Base-by-base conservation (phyloP, 2,888 invertebrate genomes). In the Drosophila merina region DNA sequence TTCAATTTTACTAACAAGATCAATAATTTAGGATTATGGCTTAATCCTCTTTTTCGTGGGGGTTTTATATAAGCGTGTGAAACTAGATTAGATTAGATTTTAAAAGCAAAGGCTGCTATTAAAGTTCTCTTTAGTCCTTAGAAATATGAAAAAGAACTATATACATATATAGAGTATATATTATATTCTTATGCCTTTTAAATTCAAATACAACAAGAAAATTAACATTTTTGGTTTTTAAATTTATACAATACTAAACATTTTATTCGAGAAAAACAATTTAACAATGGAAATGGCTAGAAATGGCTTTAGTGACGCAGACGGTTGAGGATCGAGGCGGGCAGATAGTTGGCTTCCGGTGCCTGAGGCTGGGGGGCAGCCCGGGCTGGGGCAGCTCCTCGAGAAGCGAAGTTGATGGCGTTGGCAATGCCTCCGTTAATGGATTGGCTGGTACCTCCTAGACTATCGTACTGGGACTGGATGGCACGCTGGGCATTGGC, bases 381-480 rank as follows among this genome's bases (percentile, higher is more conserved):
- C 0, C 44, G 57, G 0, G 52, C 72, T 0, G 88, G 88, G 8
- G 72, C 70, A 31, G 70, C n/a, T 1, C 87, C 75, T 36, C 74
- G 76, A 7, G 88, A 88, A 28, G 90, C 90, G 25, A 90, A 89
- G 69, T 89, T 90, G 0, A 89, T 56, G 20, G 89, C 86, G 1
- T 88, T 89, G 10, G 90, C 89, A 49, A 86, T 74, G 8, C 88
- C 88, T 0, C 89, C 88, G 45, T 88, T 79, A 33, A 77, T 66
- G 49, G 63, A 68, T 50, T 81, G 77, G 49, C 79, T 78, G 12
- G 74, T 49, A 33, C 89, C 89, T 4, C 83, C 85, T 48, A 88
- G 55, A 4, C 76, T 68, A 45, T 89, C 88, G 54, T 89, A 88
- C 57, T 89, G 88, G 28, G 72, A 67, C 72, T 89, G 89, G 47